These are phyloP conservation scores for Cossypha niveicapilla DNA, from an alignment of 2,797 vertebrate genomes.

Conservation along the genomic window DNA sequence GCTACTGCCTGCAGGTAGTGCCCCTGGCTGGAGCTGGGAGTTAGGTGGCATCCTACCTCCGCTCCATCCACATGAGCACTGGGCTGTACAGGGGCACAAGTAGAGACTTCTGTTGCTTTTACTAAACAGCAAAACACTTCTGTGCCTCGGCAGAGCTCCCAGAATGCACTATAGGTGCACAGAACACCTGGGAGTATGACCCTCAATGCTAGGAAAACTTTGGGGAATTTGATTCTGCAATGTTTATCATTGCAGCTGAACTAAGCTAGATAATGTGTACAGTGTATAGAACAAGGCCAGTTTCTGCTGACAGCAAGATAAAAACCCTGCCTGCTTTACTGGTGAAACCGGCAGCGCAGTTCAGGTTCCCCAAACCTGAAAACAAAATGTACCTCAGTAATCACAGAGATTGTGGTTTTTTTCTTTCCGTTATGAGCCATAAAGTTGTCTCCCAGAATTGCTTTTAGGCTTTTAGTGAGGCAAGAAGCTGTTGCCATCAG, in stretches of 20 bases:
- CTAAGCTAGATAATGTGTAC: neutral
- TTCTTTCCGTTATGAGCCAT: neutral
- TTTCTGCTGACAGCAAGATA: neutral
- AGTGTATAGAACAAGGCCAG: slow-evolving; percentile 3
- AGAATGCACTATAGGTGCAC: neutral
- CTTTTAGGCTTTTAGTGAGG: neutral
- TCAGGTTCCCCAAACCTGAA: neutral
- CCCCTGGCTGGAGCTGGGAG: neutral
- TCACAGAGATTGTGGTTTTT: neutral
- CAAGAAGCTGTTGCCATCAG: neutral
- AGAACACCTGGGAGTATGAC: neutral
- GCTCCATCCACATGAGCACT: fast-evolving
- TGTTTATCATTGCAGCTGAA: neutral
- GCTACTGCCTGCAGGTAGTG: neutral
- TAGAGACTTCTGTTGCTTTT: neutral
- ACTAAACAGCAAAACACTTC: neutral
- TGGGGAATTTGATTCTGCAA: neutral
- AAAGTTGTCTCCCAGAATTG: neutral
- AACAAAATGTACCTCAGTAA: neutral
- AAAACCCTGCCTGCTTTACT: neutral
- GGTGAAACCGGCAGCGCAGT: neutral
- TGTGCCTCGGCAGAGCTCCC: neutral
- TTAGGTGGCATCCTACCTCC: neutral
- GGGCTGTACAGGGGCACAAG: neutral
- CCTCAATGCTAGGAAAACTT: neutral